These are phyloP conservation scores for Pseudonaja textilis DNA, from an alignment of 2,113 vertebrate species.

Conservation along the genomic window DNA sequence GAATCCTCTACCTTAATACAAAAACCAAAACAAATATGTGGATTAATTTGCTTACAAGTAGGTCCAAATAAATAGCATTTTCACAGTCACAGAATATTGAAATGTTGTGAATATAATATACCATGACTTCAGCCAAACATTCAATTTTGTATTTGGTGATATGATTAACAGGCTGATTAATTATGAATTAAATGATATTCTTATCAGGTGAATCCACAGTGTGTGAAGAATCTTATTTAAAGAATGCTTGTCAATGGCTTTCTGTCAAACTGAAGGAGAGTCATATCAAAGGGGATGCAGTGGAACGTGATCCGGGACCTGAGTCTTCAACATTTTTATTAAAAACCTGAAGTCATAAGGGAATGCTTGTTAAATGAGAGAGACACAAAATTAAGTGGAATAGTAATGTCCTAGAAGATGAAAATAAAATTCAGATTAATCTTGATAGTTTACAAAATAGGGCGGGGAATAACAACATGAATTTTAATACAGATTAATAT, in stretches of 20 bases:
- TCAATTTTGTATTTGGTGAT: neutral
- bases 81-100: neutral
- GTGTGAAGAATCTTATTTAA: neutral
- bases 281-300: neutral
- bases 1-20: neutral
- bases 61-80: neutral
- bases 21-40: neutral
- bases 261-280: neutral
- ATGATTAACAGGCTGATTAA: neutral
- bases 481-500: neutral
- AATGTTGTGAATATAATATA: neutral
- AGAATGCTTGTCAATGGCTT: neutral
- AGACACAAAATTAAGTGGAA: neutral
- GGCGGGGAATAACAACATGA: neutral
- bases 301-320: neutral
- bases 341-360: neutral
- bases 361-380: neutral
- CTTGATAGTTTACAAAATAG: neutral
- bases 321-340: neutral
- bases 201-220: neutral
- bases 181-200: neutral
- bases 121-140: neutral
- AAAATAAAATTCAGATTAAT: neutral
- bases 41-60: neutral
- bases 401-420: neutral